These are phyloP conservation scores for cattle (Bos taurus) DNA, from an alignment of 2,113 vertebrate species.

Conservation along the genomic window DNA sequence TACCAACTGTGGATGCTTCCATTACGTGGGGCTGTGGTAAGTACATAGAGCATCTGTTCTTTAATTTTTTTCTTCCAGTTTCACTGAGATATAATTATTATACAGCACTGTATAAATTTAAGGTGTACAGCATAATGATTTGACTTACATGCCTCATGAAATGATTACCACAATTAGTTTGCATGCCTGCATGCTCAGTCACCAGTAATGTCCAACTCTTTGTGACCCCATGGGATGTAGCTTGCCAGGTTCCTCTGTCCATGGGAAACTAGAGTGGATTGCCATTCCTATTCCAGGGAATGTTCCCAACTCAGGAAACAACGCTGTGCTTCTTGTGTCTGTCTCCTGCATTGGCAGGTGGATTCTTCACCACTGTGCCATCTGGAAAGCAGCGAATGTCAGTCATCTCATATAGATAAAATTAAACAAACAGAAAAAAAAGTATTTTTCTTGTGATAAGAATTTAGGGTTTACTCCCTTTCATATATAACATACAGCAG, in stretches of 20 bases:
- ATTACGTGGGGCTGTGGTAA: not conserved
- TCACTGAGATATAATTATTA: not conserved
- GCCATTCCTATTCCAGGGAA: not conserved
- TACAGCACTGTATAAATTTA: not conserved
- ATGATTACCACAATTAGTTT: not conserved
- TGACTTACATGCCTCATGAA: not conserved
- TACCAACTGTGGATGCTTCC: not conserved
- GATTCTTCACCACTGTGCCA: not conserved
- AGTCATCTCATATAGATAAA: not conserved
- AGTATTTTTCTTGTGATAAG: not conserved
- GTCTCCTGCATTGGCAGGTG: not conserved
- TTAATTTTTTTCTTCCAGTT: not conserved
- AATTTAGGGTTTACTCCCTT: not conserved
- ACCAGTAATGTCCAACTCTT: not conserved
- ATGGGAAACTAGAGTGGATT: not conserved
- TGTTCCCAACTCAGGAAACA: not conserved
- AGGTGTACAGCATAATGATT: not conserved
- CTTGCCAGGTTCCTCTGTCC: not conserved
- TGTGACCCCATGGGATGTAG: not conserved
- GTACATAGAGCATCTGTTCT: not conserved
- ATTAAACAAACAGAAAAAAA: not conserved
- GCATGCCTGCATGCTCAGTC: not conserved
- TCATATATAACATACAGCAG: not conserved
- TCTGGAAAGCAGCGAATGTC: not conserved
- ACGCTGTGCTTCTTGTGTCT: not conserved